Percentiles rank a stretch among this genome's conserved stretches.
These are phyloP conservation scores for Atopsyche davidsoni DNA, from an alignment of 1,140 invertebrate genomes.

Conservation along the genomic window DNA sequence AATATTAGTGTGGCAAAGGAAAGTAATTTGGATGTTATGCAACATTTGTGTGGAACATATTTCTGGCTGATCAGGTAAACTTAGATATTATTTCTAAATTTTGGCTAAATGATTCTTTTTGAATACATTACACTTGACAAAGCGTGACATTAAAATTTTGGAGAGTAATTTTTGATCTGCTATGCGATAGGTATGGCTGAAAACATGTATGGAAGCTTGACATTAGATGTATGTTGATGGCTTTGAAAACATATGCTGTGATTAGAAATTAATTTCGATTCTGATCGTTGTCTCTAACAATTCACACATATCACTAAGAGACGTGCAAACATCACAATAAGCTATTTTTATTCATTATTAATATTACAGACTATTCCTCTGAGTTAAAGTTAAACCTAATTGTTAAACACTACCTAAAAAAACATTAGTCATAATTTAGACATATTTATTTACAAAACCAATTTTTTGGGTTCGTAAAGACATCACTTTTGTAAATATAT, in stretches of 20 bases:
- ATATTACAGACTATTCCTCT: neutral
- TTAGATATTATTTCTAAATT: neutral
- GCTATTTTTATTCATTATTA: neutral
- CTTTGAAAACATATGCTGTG: neutral
- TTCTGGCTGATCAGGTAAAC: neutral
- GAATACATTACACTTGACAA: neutral
- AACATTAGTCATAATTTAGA: no score
- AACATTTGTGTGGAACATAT: conserved; percentile 1
- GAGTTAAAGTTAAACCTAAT: neutral
- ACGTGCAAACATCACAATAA: neutral
- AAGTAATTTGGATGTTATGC: neutral
- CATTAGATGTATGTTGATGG: neutral
- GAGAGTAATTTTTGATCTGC: neutral
- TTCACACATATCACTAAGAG: neutral
- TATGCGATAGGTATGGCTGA: neutral
- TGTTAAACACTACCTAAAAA: no score
- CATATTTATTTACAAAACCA: no score
- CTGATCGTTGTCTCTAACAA: neutral
- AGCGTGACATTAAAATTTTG: neutral
- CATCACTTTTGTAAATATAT: no score
- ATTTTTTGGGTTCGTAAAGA: no score
- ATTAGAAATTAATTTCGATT: neutral
- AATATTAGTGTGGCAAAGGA: neutral
- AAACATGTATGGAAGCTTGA: neutral
- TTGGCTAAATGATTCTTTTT: neutral